These are phyloP conservation scores for Ophion obscuratus DNA, from an alignment of 2,888 invertebrate species.

Conservation along the genomic window DNA sequence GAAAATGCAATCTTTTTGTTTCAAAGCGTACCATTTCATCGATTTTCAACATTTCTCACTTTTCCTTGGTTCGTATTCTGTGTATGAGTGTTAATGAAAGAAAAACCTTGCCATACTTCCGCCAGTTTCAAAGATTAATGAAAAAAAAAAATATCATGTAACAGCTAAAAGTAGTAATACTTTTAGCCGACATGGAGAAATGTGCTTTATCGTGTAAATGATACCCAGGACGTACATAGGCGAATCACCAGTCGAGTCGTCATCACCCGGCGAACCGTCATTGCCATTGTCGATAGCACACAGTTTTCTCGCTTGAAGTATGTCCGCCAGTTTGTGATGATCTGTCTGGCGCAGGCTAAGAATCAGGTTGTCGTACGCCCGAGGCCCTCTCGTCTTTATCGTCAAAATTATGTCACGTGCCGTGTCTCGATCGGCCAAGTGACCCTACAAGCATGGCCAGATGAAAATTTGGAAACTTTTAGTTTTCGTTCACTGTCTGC, in stretches of 20 bases:
- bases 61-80: too few relatives aligned
- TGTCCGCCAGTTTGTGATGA: conserved; percentile 73
- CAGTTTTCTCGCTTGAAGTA: conserved; percentile 65
- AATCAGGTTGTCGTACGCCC: conserved; percentile 77
- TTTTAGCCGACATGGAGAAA: background rate
- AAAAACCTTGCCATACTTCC: too few relatives aligned
- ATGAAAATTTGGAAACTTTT: background rate
- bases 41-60: too few relatives aligned
- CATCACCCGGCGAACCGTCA: background rate
- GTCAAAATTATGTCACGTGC: conserved; percentile 74
- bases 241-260: background rate
- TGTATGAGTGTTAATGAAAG: too few relatives aligned
- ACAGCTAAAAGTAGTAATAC: too few relatives aligned
- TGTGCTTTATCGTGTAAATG: background rate
- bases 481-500: background rate
- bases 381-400: conserved; percentile 80
- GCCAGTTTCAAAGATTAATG: too few relatives aligned
- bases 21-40: too few relatives aligned
- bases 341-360: conserved; percentile 74
- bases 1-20: too few relatives aligned
- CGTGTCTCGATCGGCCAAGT: conserved; percentile 68
- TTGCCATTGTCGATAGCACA: background rate
- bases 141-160: too few relatives aligned
- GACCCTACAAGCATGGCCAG: conserved; percentile 68
- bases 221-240: background rate